phyloP scores from a whole-genome alignment of 2,113 vertebrate species.

The Atlantisia rogersi region DNA sequence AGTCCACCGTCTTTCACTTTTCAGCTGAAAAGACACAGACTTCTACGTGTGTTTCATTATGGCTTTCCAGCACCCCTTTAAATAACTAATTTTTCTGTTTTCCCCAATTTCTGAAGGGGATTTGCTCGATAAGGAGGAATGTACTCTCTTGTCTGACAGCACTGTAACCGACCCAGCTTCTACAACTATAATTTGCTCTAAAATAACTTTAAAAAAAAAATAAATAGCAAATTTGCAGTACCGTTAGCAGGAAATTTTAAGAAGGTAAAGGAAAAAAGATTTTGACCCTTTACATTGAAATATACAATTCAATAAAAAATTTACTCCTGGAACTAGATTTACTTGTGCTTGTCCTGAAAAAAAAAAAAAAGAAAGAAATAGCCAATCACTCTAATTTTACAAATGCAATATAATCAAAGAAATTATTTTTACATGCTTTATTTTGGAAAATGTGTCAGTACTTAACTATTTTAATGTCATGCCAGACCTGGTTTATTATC shows the following conservation, averaged over 20 bases:
- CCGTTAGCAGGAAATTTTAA: neutral
- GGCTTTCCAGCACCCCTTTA: neutral
- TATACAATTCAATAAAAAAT: neutral
- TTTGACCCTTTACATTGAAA: neutral
- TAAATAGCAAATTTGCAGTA: neutral
- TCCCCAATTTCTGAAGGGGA: neutral
- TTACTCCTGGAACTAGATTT: neutral
- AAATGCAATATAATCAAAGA: neutral
- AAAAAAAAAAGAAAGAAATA: neutral
- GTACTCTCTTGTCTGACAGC: neutral
- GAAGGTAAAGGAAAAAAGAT: neutral
- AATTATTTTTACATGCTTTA: neutral
- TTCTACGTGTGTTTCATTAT: neutral
- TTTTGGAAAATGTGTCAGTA: neutral
- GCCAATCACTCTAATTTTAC: neutral
- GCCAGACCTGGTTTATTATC: conserved; percentile 2
- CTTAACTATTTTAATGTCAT: neutral
- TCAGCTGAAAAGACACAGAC: neutral
- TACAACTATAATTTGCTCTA: neutral
- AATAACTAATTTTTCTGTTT: neutral
- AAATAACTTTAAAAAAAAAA: neutral
- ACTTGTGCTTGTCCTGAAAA: neutral
- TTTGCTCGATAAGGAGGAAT: neutral
- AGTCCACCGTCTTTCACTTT: neutral
- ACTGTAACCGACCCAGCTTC: neutral